Base-by-base conservation (phyloP, 2,113 vertebrate genomes). In the Octodon degus region DNA sequence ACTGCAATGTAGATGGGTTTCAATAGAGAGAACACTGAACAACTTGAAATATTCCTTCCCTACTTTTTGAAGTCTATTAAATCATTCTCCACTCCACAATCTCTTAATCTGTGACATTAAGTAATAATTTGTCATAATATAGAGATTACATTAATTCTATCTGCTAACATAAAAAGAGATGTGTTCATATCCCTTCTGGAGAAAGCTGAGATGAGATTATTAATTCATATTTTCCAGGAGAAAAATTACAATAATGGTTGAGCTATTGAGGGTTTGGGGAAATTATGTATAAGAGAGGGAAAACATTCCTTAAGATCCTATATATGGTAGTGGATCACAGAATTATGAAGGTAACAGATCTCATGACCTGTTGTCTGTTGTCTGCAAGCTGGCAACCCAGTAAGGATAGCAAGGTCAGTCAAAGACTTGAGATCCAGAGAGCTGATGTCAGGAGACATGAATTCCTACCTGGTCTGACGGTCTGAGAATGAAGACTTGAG, bases 41-140 rank as follows among this genome's bases (percentile, higher is more conserved):
- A 68, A n/a, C 86, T 17, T 89, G 81, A 97, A 95, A 93, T 91
- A 87, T 43, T 89, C 37, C 37, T 89, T 87, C n/a, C 58, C 89
- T 89, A 84, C 53, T 92, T 37, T 84, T 84, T 87, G 55, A 89
- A 84, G 60, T 80, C 81, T 86, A 58, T 53, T 94, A 92, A 96
- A 72, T 94, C 74, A 96, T 70, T 70, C 67, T 90, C 37, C n/a
- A 89, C 68, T 76, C 47, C 40, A 88, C 81, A 95, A n/a, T n/a
- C n/a, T n/a, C n/a, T n/a, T n/a, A 47, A 90, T 96, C 79, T 83
- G 79, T 86, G 47, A 94, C 47, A 7, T 34, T 93, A 40, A 79
- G 79, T 95, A 55, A 81, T 96, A 96, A 90, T 91, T 47, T 90
- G 19, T 86, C 93, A 92, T 76, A 84, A 87, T 63, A 53, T 4